Evolutionary conservation across 2,888 invertebrate genomes (phyloP).

Genomic region (Arge pagana): DNA sequence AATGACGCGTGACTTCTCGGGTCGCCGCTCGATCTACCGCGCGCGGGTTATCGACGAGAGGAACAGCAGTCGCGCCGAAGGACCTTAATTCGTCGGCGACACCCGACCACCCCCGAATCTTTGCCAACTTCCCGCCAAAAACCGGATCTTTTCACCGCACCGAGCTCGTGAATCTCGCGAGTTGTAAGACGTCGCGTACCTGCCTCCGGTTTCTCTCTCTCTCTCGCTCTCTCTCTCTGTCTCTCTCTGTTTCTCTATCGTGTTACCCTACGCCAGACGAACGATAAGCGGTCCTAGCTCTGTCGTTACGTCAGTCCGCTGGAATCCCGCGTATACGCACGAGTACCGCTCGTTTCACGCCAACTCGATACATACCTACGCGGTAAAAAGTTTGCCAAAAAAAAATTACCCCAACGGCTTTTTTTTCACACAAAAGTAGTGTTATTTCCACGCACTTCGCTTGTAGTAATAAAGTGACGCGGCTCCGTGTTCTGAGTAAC

Average conservation of each 20-base stretch:
- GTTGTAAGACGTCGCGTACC: conserved; percentile 22
- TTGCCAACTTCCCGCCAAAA: neutral
- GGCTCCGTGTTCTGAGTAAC: no score
- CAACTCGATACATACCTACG: no score
- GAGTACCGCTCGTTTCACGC: no score
- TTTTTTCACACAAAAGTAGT: no score
- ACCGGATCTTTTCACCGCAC: neutral
- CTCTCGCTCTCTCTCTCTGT: conserved; percentile 11
- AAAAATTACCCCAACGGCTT: no score
- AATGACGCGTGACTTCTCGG: conserved; percentile 22
- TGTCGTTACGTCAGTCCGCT: no score
- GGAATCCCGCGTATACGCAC: no score
- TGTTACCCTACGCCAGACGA: conserved; percentile 23
- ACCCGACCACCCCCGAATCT: conserved; percentile 9
- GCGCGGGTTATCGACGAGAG: conserved; percentile 8
- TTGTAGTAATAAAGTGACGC: no score
- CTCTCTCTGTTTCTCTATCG: conserved; percentile 16
- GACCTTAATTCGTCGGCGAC: conserved; percentile 20
- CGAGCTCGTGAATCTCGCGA: conserved; percentile 24
- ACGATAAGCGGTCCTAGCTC: conserved; percentile 23
- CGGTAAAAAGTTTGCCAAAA: no score
- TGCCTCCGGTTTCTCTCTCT: conserved; percentile 4
- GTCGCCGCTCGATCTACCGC: conserved; percentile 16
- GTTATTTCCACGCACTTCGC: no score
- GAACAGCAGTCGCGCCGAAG: conserved; percentile 15